Evolutionary conservation across 2,888 invertebrate genomes (phyloP), one percentile per base, ranked within the genome.

Genomic region (Malthinus seriepunctatus): DNA sequence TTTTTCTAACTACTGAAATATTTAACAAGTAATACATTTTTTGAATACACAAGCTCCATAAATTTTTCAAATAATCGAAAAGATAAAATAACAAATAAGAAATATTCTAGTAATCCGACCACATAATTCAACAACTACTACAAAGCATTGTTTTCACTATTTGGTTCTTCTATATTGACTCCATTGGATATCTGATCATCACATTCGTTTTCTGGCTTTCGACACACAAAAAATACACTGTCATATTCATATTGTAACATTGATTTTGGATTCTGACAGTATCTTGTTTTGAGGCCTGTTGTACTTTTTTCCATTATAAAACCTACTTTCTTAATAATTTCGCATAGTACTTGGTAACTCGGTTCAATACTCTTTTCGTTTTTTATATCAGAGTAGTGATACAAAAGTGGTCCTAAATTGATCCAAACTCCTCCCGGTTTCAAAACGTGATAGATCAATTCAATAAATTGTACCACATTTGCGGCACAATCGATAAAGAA

Each of bases 401-500:
- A 99, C 1, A 98, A 81, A 58, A 99, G 78, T 0, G 98, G 98
- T 3, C 98, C 95, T 56, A 95, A 79, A 76, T 94, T 95, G 64
- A 95, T 85, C 95, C 95, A 95, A 65, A 88, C 81, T 0, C 93
- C 95, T 0, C 93, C 97, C 1, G 95, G 94, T 74, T 90, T 91
- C 6, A 99, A 79, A 67, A 97, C 93, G 70, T 86, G 85, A 78
- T 89, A 91, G 75, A 98, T 97, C 46, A 90, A 87, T 81, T 97
- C 95, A 32, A 99, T 89, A 73, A 97, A 98, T 71, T 92, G 90
- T 3, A 97, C 90, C 11, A 98, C 89, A 77, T 99, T 99, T 59
- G 93, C 92, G 0, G 97, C 97, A 72, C 99, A 99, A 80, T 99
- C 99, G 54, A 99, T 93, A 78, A 99, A 99, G 81, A 99, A 99